Conservation (phyloP, 2,113 vertebrate genomes). For the Alligator mississippiensis region DNA sequence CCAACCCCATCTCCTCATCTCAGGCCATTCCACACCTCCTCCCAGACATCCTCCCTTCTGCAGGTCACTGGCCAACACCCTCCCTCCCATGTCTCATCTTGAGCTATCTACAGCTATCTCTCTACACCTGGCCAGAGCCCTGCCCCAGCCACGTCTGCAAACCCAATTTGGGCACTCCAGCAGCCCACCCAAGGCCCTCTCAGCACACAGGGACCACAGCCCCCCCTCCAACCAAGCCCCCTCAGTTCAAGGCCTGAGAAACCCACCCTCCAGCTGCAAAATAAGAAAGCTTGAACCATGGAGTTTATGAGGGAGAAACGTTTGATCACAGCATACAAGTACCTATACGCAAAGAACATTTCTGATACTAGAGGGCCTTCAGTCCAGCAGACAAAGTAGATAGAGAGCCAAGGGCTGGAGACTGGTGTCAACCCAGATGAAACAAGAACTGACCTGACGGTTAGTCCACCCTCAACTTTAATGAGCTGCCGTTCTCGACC, state of each 20-base stretch:
- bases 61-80: fast-evolving
- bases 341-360: neutral
- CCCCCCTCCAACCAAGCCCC: too few species aligned
- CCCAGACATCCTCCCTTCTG: too few species aligned
- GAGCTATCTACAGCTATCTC: neutral
- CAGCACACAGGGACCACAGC: neutral
- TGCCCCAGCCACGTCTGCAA: neutral
- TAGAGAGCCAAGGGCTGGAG: neutral
- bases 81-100: fast-evolving
- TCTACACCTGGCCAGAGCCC: neutral
- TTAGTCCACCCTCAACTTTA: slow-evolving; percentile 20
- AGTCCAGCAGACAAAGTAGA: neutral
- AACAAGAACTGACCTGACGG: slow-evolving; percentile 70
- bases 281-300: neutral
- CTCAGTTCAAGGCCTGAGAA: neutral
- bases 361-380: neutral
- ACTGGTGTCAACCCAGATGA: neutral
- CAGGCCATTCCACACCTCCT: too few species aligned
- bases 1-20: too few species aligned
- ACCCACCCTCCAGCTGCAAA: neutral
- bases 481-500: slow-evolving; percentile 24
- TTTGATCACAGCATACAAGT: neutral
- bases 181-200: neutral
- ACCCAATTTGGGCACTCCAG: neutral
- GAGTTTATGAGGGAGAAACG: neutral